phyloP scores from a whole-genome alignment of 2,797 vertebrate species.

The Pteropus rufus region DNA sequence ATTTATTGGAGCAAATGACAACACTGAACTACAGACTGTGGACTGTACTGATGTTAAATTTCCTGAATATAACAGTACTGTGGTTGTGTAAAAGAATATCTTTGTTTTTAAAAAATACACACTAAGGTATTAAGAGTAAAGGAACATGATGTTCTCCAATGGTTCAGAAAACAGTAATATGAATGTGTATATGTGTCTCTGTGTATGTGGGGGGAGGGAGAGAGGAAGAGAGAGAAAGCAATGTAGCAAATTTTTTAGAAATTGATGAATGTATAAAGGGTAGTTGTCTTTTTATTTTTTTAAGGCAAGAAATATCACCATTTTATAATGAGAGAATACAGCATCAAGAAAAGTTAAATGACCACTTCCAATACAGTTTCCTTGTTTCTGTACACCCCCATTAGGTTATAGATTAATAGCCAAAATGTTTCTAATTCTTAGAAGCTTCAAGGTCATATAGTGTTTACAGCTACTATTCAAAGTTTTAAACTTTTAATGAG shows the following conservation, averaged over 20 bases:
- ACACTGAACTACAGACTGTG: not conserved
- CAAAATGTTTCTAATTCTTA: constrained; percentile 43
- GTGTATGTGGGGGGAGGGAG: not conserved
- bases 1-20: not conserved
- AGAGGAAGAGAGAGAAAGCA: not conserved
- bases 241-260: not conserved
- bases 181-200: not conserved
- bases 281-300: not conserved
- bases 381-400: not conserved
- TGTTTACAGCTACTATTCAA: not conserved
- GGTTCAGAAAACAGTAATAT: not conserved
- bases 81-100: not conserved
- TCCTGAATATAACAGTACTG: not conserved
- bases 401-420: not conserved
- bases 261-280: not conserved
- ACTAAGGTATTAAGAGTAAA: not conserved
- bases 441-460: not conserved
- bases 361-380: not conserved
- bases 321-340: not conserved
- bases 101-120: not conserved
- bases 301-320: not conserved
- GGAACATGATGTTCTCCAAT: not conserved
- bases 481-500: constrained; percentile 7
- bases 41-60: not conserved
- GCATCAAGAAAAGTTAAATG: not conserved